Conservation (phyloP, 2,797 vertebrate species). For the Hydrophis major region DNA sequence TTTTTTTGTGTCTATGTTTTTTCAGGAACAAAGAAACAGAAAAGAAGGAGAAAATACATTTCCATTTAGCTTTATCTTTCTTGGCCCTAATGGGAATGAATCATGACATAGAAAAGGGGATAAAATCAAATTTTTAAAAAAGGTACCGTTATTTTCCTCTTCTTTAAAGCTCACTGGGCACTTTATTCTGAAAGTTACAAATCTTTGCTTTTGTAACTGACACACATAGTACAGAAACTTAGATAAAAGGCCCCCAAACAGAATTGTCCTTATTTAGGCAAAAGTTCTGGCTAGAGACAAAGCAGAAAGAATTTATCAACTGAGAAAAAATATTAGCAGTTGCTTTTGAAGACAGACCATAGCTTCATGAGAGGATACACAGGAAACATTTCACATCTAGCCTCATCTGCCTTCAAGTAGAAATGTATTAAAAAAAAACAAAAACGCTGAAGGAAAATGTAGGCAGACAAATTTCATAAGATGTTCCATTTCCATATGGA, state of each 20-base stretch:
- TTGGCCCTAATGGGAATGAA: constrained; percentile 59
- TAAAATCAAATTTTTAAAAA: constrained; percentile 48
- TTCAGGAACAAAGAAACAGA: constrained; percentile 57
- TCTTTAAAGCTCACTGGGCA: constrained; percentile 47
- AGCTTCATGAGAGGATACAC: not conserved
- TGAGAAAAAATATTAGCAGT: not conserved
- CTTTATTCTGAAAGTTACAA: constrained; percentile 54
- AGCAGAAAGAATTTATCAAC: not conserved
- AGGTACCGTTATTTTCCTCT: constrained; percentile 53
- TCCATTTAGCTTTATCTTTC: constrained; percentile 62
- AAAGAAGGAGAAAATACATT: constrained; percentile 51
- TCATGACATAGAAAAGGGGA: constrained; percentile 48
- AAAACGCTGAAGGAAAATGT: not conserved
- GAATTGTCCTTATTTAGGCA: not conserved
- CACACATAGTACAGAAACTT: constrained; percentile 15
- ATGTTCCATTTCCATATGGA: not conserved
- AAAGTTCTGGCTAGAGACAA: not conserved
- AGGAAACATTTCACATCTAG: not conserved
- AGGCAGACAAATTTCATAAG: not conserved
- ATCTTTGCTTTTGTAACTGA: constrained; percentile 28
- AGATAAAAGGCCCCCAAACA: not conserved
- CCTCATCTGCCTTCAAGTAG: not conserved
- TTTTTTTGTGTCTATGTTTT: constrained; percentile 47
- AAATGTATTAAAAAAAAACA: not conserved
- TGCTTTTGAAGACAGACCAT: not conserved